A percentile compares a stretch with the other conserved stretches of the same genome.
Evolutionary conservation across 1,140 invertebrate species (phyloP).

Genomic region (Ylistrum balloti): DNA sequence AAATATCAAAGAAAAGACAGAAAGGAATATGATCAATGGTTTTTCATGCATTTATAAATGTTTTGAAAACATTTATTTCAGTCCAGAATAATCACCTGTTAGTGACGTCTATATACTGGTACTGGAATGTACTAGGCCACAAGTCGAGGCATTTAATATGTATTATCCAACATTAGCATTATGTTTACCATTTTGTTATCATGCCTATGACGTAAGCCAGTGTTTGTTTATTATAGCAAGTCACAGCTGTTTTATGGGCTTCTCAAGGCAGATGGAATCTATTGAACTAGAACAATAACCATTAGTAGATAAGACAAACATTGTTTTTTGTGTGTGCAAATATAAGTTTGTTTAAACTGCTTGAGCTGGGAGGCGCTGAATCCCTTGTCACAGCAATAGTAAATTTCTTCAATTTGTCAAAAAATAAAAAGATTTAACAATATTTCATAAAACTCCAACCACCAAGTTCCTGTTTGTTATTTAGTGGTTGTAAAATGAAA

Average conservation of each 20-base stretch:
- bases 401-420: no score
- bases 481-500: no score
- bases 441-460: no score
- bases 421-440: no score
- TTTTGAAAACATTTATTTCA: neutral
- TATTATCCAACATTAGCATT: conserved; percentile 8
- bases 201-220: neutral
- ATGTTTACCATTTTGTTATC: neutral
- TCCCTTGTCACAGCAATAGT: neutral
- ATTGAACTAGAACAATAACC: no score
- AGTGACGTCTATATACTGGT: neutral
- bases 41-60: no score
- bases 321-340: no score
- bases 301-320: no score
- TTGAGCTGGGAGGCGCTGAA: neutral
- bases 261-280: neutral
- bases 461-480: no score
- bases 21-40: no score
- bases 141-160: neutral
- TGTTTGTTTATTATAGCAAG: neutral
- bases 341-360: neutral
- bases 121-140: neutral
- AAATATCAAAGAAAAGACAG: no score
- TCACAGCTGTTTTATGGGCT: neutral
- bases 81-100: neutral